Base-by-base conservation (phyloP, 92 coral and sea anemone species). In the Zoanthus sociatus region DNA sequence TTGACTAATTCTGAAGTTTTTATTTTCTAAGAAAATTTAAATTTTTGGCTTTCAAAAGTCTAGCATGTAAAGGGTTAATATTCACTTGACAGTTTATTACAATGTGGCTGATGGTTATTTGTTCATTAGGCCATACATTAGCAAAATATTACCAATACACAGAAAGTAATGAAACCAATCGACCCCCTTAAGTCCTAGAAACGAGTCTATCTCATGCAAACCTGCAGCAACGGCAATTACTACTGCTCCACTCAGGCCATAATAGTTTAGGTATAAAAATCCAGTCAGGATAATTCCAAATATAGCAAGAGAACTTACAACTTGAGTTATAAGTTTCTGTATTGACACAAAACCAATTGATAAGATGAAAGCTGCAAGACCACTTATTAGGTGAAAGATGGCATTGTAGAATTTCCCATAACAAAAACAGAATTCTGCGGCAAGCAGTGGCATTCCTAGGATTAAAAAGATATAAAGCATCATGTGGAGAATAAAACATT, bases 91-190 rank as follows among this genome's bases (percentile, higher is more conserved):
- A 6, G 0, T 7, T 9, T 7, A 21, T 67, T 0, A 67, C 3
- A 1, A 26, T 7, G 4, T 20, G 32, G 30, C 72, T 9, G 31
- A 69, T 3, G 31, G 16, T 30, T 13, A 79, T 48, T 67, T 64
- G 75, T 81, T 74, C 2, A 12, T 47, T 10, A 92, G 90, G 14
- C 93, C 94, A 84, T 79, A 66, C 92, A 87, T 85, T 5, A 93
- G 75, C 12, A 94, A 90, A 18, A 93, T 70, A 89, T 93, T 95
- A 60, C 92, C 99, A 14, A 87, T 91, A 58, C 91, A 90, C 18
- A 97, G 84, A 72, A 86, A 70, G 71, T 95, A 97, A 81, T 97
- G 99, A 82, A 97, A 97, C 93, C 95, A 88, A 92, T 97, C 97
- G 5, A 97, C 92, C 78, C 99, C 99, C 20, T 93, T 90, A 30